Percentiles rank a stretch among this genome's conserved stretches.
phyloP scores from a whole-genome alignment of 2,113 vertebrate genomes.

The Triplophysa dalaica region DNA sequence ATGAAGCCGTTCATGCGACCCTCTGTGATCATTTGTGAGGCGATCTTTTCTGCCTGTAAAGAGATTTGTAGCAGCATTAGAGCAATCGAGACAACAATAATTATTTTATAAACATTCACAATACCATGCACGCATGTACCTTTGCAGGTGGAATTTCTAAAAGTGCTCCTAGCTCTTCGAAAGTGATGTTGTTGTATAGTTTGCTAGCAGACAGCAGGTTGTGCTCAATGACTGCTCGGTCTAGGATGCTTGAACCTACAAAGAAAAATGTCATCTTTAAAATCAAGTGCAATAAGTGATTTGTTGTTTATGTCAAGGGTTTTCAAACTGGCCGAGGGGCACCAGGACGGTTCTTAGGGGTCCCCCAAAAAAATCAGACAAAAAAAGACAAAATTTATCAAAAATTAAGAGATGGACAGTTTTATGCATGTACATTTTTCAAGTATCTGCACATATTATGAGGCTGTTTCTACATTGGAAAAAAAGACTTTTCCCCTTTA shows the following conservation, averaged over 20 bases:
- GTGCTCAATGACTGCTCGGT: conserved; percentile 98
- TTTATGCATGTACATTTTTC: too few species aligned
- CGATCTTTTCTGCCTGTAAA: conserved; percentile 93
- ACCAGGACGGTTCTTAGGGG: too few species aligned
- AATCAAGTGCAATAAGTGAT: too few species aligned
- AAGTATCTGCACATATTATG: too few species aligned
- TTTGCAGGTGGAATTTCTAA: conserved; percentile 98
- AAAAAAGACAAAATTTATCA: too few species aligned
- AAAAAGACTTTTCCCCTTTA: too few species aligned
- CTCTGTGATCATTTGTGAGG: conserved; percentile 99
- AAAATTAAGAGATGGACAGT: too few species aligned
- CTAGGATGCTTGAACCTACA: conserved; percentile 95
- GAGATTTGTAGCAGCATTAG: neutral
- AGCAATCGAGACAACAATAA: neutral
- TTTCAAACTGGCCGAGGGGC: too few species aligned
- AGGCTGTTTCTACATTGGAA: too few species aligned
- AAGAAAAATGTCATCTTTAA: neutral
- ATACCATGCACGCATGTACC: conserved; percentile 66
- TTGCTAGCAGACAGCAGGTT: conserved; percentile 97
- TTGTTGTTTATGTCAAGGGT: too few species aligned
- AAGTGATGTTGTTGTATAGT: conserved; percentile 99
- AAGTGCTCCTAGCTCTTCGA: conserved; percentile 95
- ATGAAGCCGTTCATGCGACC: conserved; percentile 99
- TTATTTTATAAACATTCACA: neutral
- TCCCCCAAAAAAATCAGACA: too few species aligned